Evolutionary conservation across 2,888 invertebrate species (phyloP).

Genomic region (Ichneumoninae sp.): DNA sequence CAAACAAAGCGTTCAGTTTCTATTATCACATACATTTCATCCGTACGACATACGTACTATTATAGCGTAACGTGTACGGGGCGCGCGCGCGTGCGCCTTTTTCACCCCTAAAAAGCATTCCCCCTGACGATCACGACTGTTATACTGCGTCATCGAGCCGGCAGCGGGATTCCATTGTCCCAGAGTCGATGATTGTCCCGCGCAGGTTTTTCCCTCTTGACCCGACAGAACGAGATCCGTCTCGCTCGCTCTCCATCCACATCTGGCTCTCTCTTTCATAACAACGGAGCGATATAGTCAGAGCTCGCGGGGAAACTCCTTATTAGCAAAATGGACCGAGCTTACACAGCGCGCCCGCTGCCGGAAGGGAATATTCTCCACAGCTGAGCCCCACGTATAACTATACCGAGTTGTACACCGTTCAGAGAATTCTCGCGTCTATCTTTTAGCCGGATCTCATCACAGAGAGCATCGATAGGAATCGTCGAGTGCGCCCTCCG

Average conservation of each 20-base stretch:
- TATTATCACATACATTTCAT: conserved; percentile 63
- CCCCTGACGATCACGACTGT: conserved; percentile 46
- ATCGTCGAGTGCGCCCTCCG: conserved; percentile 75
- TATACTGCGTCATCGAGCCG: conserved; percentile 63
- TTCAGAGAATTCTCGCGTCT: conserved; percentile 69
- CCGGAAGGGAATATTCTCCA: conserved; percentile 60
- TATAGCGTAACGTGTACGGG: conserved; percentile 36
- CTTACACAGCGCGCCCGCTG: conserved; percentile 45
- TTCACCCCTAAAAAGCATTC: conserved; percentile 59
- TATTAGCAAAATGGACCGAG: conserved; percentile 77
- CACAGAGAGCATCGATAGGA: conserved; percentile 81
- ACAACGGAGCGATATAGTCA: conserved; percentile 56
- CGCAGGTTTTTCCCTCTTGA: conserved; percentile 72
- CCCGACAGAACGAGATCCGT: conserved; percentile 60
- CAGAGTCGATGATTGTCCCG: conserved; percentile 61
- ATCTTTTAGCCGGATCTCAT: conserved; percentile 81
- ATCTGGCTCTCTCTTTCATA: conserved; percentile 32
- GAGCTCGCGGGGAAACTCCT: conserved; percentile 71
- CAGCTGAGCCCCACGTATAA: conserved; percentile 50
- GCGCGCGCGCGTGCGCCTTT: conserved; percentile 39
- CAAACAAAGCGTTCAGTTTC: conserved; percentile 59
- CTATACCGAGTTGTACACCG: conserved; percentile 38
- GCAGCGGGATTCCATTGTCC: conserved; percentile 61
- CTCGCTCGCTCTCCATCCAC: conserved; percentile 9
- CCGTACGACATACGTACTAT: conserved; percentile 56